These are phyloP conservation scores for Meliscaeva auricollis DNA, from an alignment of 2,888 invertebrate genomes.

Conservation along the genomic window DNA sequence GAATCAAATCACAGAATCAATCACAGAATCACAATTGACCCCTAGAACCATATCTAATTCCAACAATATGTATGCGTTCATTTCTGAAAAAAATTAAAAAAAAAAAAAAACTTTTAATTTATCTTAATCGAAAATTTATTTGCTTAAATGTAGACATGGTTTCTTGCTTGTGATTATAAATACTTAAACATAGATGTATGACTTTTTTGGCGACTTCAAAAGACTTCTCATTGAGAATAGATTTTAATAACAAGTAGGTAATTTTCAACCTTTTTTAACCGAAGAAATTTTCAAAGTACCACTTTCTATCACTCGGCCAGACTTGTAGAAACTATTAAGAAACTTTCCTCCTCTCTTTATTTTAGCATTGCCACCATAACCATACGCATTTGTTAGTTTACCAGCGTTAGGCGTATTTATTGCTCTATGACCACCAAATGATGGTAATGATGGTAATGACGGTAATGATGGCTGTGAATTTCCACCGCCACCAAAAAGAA, in stretches of 20 bases:
- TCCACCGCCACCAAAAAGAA: conserved; percentile 45
- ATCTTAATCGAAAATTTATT: no score
- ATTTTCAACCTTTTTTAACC: conserved; percentile 36
- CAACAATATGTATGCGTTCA: no score
- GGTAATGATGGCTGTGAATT: not conserved
- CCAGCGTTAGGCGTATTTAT: conserved; percentile 25
- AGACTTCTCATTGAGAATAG: conserved; percentile 30
- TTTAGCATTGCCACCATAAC: conserved; percentile 35
- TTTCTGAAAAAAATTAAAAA: no score
- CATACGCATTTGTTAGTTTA: conserved; percentile 41
- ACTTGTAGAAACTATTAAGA: conserved; percentile 23
- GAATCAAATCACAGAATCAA: no score
- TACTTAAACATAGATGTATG: conserved; percentile 62
- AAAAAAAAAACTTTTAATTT: no score
- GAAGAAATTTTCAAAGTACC: conserved; percentile 45
- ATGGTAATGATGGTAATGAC: conserved; percentile 13
- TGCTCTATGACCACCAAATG: conserved; percentile 16
- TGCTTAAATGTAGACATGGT: conserved; percentile 51
- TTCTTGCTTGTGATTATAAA: conserved; percentile 56
- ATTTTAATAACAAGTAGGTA: conserved; percentile 6
- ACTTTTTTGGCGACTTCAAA: conserved; percentile 52
- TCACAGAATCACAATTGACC: no score
- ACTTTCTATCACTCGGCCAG: conserved; percentile 66
- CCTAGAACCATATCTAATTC: no score
- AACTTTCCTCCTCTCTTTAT: conserved; percentile 22